These are phyloP conservation scores for Lethrus apterus DNA, from an alignment of 1,140 invertebrate species.

Conservation along the genomic window DNA sequence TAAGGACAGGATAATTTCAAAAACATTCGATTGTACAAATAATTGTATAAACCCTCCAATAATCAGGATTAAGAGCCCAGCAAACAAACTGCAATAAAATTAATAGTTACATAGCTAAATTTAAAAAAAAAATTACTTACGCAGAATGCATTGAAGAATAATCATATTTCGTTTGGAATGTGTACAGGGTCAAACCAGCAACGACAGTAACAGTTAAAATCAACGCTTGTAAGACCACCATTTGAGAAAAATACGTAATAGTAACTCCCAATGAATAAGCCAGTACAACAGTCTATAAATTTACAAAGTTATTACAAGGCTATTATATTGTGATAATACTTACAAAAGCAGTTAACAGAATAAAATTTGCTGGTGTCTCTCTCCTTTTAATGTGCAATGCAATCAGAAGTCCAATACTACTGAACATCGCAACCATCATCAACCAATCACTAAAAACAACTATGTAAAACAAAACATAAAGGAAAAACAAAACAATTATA, in stretches of 20 bases:
- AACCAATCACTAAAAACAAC: slow-evolving; percentile 56
- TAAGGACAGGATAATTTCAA: slow-evolving; percentile 61
- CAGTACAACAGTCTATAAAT: slow-evolving; percentile 59
- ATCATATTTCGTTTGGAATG: slow-evolving; percentile 74
- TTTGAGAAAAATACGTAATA: slow-evolving; percentile 64
- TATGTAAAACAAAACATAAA: slow-evolving; percentile 6
- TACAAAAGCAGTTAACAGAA: slow-evolving; percentile 61
- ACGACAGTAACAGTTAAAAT: slow-evolving; percentile 65
- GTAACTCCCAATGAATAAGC: slow-evolving; percentile 66
- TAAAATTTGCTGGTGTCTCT: slow-evolving; percentile 60
- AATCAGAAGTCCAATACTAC: slow-evolving; percentile 53
- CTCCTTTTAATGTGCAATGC: slow-evolving; percentile 54
- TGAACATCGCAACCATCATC: slow-evolving; percentile 50
- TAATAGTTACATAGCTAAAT: not conserved
- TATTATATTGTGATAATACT: slow-evolving; percentile 40
- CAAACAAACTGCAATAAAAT: slow-evolving; percentile 54
- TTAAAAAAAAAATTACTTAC: slow-evolving; percentile 45
- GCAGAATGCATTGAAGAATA: slow-evolving; percentile 68
- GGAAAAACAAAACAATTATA: no score
- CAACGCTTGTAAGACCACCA: slow-evolving; percentile 67
- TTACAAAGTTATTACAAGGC: slow-evolving; percentile 1
- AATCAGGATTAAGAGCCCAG: slow-evolving; percentile 60
- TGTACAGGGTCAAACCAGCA: slow-evolving; percentile 63
- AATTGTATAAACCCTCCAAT: slow-evolving; percentile 67
- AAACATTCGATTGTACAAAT: slow-evolving; percentile 57